Base-by-base conservation (phyloP, 1,140 invertebrate species). In the Sitodiplosis mosellana region DNA sequence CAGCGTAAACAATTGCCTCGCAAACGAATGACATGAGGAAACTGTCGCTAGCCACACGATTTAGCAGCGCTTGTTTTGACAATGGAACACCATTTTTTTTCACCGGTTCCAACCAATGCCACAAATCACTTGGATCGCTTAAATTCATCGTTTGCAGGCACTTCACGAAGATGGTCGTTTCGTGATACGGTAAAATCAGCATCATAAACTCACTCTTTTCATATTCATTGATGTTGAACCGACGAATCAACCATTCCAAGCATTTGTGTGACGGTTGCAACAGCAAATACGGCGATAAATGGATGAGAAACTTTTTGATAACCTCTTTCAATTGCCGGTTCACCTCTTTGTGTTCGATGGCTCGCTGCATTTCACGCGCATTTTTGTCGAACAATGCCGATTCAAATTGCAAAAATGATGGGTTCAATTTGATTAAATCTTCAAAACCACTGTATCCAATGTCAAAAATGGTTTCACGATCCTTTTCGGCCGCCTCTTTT, bases 211-310 rank as follows among this genome's bases (percentile, higher is more conserved):
- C 75, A 59, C 85, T 77, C 48, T 76, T 74, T 59, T 95, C 95
- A 59, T 82, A 95, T 45, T 83, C 69, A 56, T 96, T 85, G 51
- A 96, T 82, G 43, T 81, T 76, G 63, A 83, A 95, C 56, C 90
- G 78, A 51, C 83, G 74, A 43, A 95, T 76, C 2, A 97, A 69
- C 92, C 91, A 96, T 73, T 96, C 93, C 20, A 96, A 62, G 18
- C 85, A 78, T 72, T 93, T 87, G 48, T 93, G 86, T 10, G 88
- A 74, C 12, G 83, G 75, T 58, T 80, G 81, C 0, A 91, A 61
- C 33, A 89, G 62, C 55, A 95, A 81, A 63, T 91, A 94, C 5
- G 91, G 91, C 1, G 89, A 87, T 10, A 93, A 53, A 34, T 81
- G 65, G 34, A 81, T 61, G 0, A 95, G 61, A 68, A 94, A 95